Base-by-base conservation (phyloP, 2,797 vertebrate species). In the Tapirus indicus region DNA sequence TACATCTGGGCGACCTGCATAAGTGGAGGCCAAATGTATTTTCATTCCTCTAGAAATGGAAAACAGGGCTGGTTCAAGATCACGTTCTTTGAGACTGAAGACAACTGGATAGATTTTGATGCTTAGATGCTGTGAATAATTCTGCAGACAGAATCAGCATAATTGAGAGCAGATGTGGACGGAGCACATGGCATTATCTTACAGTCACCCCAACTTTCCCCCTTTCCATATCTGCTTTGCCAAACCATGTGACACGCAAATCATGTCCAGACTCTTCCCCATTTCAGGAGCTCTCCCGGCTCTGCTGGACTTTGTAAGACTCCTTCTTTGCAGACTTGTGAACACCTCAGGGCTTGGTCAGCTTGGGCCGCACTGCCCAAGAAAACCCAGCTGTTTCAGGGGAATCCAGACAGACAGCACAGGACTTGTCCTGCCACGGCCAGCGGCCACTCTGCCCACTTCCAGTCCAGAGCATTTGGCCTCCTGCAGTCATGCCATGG, bases 381-480 rank as follows among this genome's bases (percentile, higher is more conserved):
- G 0, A 29, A 47, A 68, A 2, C 13, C 64, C 13, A 9, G 41
- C 32, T 14, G 4, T 44, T 23, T 54, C 9, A 1, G 12, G 6
- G 2, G 2, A 3, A 11, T 29, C 52, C 32, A 2, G 29, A 1
- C 23, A 1, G 17, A 23, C 11, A 13, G 60, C 52, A n/a, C 0
- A 6, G 71, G 41, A 14, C 18, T 10, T 35, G 2, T 1, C 23
- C 23, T 32, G 21, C 29, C 11, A 21, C 3, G 8, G 16, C 49
- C 6, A 12, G 0, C 7, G 8, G 21, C 49, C 8, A 17, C 0
- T 6, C 16, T 17, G 17, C 23, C n/a, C 47, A 2, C 12, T n/a
- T 17, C 2, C 11, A 4, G 18, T 21, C 44, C 32, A 27, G 47
- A 20, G 11, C 4, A 47, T 23, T 4, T 3, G 2, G n/a, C 47